Percentiles rank a stretch among this genome's conserved stretches.
These are phyloP conservation scores for Tachina grossa DNA, from an alignment of 2,888 invertebrate species.

Conservation along the genomic window DNA sequence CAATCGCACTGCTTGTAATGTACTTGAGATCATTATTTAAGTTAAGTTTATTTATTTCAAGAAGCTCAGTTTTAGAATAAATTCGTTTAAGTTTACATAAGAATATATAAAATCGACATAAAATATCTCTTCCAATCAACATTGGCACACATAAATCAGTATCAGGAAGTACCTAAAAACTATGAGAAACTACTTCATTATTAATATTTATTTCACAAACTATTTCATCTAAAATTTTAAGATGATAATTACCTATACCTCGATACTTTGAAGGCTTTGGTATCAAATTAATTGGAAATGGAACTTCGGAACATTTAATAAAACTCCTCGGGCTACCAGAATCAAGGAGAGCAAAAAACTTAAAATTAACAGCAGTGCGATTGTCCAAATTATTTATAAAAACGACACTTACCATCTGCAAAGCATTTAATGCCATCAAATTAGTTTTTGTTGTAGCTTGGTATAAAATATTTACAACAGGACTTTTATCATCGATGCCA, in stretches of 20 bases:
- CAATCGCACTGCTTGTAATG: too few relatives aligned
- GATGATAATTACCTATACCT: neutral
- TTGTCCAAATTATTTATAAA: neutral
- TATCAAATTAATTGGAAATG: neutral
- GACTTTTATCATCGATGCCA: too few relatives aligned
- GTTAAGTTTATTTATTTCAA: slow-evolving; percentile 25
- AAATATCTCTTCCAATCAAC: slow-evolving; percentile 25
- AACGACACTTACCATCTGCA: neutral
- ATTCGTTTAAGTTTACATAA: too few relatives aligned
- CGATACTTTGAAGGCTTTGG: neutral
- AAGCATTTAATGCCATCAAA: too few relatives aligned
- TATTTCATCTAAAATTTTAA: slow-evolving; percentile 7
- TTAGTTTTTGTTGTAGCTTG: too few relatives aligned
- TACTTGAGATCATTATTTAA: neutral
- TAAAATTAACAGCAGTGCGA: neutral
- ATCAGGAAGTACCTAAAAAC: slow-evolving; percentile 2
- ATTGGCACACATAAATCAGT: slow-evolving; percentile 18
- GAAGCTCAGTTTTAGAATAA: slow-evolving; percentile 10
- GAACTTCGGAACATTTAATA: slow-evolving; percentile 6
- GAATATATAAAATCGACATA: slow-evolving; percentile 10
- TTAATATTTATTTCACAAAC: slow-evolving; percentile 14
- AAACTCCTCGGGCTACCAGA: slow-evolving; percentile 2
- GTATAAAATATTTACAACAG: too few relatives aligned
- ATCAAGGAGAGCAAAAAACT: neutral
- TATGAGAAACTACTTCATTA: neutral